These are phyloP conservation scores for Phyllopteryx taeniolatus DNA, from an alignment of 2,113 vertebrate species.

Conservation along the genomic window DNA sequence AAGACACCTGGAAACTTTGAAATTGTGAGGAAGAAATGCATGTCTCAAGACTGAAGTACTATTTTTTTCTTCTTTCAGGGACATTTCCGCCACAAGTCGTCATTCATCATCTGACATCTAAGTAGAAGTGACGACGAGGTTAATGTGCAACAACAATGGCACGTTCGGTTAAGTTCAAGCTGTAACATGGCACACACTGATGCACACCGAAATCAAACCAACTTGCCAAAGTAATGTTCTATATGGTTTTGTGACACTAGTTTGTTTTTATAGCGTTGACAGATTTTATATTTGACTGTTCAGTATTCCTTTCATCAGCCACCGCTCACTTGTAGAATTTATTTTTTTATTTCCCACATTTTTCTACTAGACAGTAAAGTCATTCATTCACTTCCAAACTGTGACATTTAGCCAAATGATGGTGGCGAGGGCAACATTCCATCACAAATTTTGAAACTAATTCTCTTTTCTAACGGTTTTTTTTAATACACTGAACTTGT, in stretches of 20 bases:
- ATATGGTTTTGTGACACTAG: constrained; percentile 43
- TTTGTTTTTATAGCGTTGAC: constrained; percentile 39
- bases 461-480: constrained; percentile 57
- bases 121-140: constrained; percentile 18
- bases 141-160: constrained; percentile 42
- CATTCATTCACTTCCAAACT: constrained; percentile 36
- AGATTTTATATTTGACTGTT: constrained; percentile 9
- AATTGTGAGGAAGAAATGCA: too few relatives aligned
- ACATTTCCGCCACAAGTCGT: constrained; percentile 97
- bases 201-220: constrained; percentile 61
- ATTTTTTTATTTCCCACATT: constrained; percentile 7
- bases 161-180: constrained; percentile 34
- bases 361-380: constrained; percentile 25
- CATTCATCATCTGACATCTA: constrained; percentile 87
- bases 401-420: constrained; percentile 39
- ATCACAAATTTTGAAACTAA: constrained; percentile 45
- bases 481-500: constrained; percentile 57
- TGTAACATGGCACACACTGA: constrained; percentile 65
- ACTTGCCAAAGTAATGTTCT: constrained; percentile 72
- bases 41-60: background rate
- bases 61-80: constrained; percentile 74
- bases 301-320: constrained; percentile 13
- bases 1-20: too few relatives aligned
- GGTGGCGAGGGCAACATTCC: constrained; percentile 35
- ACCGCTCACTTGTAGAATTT: constrained; percentile 1